phyloP scores from a whole-genome alignment of 2,113 vertebrate genomes.

The Takifugu flavidus region DNA sequence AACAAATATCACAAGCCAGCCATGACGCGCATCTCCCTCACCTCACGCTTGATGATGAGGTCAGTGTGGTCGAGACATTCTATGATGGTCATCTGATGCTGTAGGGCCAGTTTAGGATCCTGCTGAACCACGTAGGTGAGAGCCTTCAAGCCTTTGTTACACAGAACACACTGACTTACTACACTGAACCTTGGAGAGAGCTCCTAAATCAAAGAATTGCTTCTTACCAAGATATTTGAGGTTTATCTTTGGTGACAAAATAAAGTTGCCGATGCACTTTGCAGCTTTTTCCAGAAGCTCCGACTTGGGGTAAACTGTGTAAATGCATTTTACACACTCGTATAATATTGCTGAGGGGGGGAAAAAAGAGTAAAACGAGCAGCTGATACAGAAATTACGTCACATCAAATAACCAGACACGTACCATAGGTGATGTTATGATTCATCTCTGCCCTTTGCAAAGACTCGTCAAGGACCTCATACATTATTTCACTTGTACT shows the following conservation, averaged over 20 bases:
- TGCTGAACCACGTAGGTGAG: slow-evolving; percentile 94
- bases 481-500: slow-evolving; percentile 94
- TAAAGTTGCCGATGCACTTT: slow-evolving; percentile 95
- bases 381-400: neutral
- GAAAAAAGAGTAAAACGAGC: slow-evolving; percentile 4
- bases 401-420: slow-evolving; percentile 25
- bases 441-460: slow-evolving; percentile 96
- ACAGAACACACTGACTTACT: neutral
- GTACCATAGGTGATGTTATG: slow-evolving; percentile 97
- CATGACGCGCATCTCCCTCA: slow-evolving; percentile 48
- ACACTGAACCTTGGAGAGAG: neutral
- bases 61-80: slow-evolving; percentile 94
- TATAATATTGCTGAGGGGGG: slow-evolving; percentile 86
- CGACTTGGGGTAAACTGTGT: slow-evolving; percentile 89
- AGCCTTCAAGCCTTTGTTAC: slow-evolving; percentile 83
- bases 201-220: neutral
- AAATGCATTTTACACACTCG: slow-evolving; percentile 94
- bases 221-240: slow-evolving; percentile 94
- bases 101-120: slow-evolving; percentile 90
- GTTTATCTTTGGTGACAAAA: slow-evolving; percentile 94
- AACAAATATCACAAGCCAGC: neutral
- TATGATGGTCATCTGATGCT: slow-evolving; percentile 98
- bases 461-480: slow-evolving; percentile 93
- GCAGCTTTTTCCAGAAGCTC: slow-evolving; percentile 94
- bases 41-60: slow-evolving; percentile 95